Base-by-base conservation (phyloP, 1,140 invertebrate genomes). In the Papilio polytes region DNA sequence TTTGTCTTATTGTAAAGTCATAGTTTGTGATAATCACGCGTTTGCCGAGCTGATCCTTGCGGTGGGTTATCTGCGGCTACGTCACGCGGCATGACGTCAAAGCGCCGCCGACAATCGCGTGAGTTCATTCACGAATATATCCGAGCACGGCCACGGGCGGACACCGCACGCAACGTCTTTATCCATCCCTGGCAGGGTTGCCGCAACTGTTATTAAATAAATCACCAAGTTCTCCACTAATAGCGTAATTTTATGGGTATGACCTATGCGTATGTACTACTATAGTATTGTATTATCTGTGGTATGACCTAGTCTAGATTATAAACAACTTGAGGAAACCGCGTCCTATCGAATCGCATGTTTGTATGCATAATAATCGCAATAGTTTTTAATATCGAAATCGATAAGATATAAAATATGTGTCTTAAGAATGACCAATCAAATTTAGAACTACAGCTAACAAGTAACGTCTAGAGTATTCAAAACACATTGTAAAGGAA, bases 111-210 rank as follows among this genome's bases (percentile, higher is more conserved):
- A 79, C 83, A 80, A 70, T 87, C 82, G 87, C 87, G 87, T 89
- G 89, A 90, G 85, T 90, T 91, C 91, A 93, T 92, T 93, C 91
- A 93, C 88, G 86, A 91, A 89, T 88, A 87, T 85, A 88, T 87
- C 85, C 86, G 84, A 80, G 81, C 87, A 88, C 87, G 89, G 87
- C 87, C 89, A 85, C 82, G 88, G 86, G 59, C 87, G 82, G 18
- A 73, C 36, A 82, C 78, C 15, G 83, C 77, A 80, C 78, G 74
- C 78, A 70, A 70, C 78, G 56, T 48, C 76, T 77, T 83, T 79
- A 84, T 82, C 53, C 56, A 44, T 15, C n/a, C 48, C 56, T 15
- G n/a, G 1, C 41, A 78, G 77, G 77, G 77, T 78, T 78, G 77
- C 31, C 36, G 1, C 31, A 7, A 1, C 44, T 63, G 26, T 74